Conservation (phyloP, 2,113 vertebrate species). For the Heloderma charlesbogerti region DNA sequence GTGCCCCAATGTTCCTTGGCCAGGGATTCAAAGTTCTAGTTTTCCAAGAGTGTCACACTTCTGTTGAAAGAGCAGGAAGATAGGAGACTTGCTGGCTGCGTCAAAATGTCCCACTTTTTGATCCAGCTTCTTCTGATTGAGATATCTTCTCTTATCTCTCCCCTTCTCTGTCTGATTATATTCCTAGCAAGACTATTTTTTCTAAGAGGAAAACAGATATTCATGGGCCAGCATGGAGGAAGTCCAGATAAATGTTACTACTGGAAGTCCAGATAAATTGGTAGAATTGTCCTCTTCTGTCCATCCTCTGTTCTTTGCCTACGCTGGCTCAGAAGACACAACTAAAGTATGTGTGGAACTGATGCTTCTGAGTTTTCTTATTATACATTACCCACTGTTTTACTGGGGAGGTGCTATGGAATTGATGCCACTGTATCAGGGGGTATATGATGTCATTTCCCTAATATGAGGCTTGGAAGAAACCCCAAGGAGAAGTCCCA, state of each 20-base stretch:
- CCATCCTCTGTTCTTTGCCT: not conserved
- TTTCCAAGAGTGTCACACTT: not conserved
- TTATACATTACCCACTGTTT: not conserved
- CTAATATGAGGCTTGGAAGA: not conserved
- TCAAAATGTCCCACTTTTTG: not conserved
- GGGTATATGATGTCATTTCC: not conserved
- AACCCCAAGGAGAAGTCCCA: not conserved
- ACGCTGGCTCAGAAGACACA: not conserved
- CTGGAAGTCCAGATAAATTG: not conserved
- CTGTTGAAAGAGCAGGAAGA: not conserved
- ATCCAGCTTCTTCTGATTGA: not conserved
- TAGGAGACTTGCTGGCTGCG: not conserved
- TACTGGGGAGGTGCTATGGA: not conserved
- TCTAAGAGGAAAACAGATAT: not conserved
- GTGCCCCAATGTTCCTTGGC: not conserved
- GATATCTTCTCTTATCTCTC: not conserved
- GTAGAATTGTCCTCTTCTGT: too few relatives aligned
- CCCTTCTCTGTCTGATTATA: not conserved
- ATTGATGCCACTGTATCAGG: not conserved
- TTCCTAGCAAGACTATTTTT: not conserved
- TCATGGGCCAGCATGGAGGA: not conserved
- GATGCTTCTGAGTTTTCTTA: not conserved
- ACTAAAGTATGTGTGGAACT: not conserved
- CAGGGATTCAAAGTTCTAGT: not conserved
- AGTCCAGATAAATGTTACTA: not conserved